Base-by-base conservation (phyloP, 2,888 invertebrate species). In the Ecdyonurus torrentis region DNA sequence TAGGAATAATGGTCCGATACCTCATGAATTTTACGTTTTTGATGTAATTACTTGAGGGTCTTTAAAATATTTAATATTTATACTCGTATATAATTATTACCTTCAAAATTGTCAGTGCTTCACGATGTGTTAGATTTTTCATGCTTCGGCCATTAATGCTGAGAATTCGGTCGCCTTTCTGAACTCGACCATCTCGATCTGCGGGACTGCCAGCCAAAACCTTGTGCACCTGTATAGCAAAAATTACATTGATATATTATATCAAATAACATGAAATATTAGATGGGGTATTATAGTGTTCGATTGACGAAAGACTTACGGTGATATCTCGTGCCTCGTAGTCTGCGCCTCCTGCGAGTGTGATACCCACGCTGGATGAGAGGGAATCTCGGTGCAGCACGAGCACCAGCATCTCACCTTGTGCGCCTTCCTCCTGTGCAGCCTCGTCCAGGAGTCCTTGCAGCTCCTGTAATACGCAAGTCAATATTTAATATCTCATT, bases 251-350 rank as follows among this genome's bases (percentile, higher is more conserved):
- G 15, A 5, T 5, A 37, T 15, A 37, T 15, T 10, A 37, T 15
- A 37, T 37, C 15, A 5, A 37, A 15, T 37, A 37, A 37, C 37
- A 37, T n/a, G n/a, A n/a, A n/a, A n/a, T n/a, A n/a, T n/a, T n/a
- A n/a, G n/a, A n/a, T n/a, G n/a, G n/a, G n/a, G n/a, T n/a, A n/a
- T n/a, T n/a, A n/a, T n/a, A n/a, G n/a, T n/a, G n/a, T n/a, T n/a
- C n/a, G n/a, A n/a, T n/a, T n/a, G n/a, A n/a, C n/a, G n/a, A n/a
- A n/a, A 52, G 52, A 63, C 83, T 77, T 75, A 90, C 91, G 71
- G 91, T 91, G 67, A 93, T 91, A 75, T 91, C 91, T 77, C 91
- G 93, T 70, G 87, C 86, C 79, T 93, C 93, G 73, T 91, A 92
- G 73, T 94, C 93, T 20, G 85, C 84, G 61, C 93, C 93, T 64